A percentile compares a stretch with the other conserved stretches of the same genome.
Conservation (phyloP, 30 jellyfish, hydroid and myxozoan genomes). For the Aurelia aurita complex sp. Pacific region DNA sequence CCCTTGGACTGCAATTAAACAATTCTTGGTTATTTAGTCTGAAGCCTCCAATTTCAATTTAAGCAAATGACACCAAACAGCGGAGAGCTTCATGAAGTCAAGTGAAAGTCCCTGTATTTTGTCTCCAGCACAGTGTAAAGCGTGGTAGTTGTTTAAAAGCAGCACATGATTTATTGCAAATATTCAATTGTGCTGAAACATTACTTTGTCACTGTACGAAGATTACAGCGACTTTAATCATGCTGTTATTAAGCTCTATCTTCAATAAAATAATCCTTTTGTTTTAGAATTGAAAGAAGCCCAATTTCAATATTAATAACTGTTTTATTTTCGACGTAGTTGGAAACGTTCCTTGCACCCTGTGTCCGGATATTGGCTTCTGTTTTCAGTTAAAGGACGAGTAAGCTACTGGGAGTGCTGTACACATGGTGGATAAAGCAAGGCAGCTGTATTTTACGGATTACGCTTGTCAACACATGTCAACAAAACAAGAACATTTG, state of each 20-base stretch:
- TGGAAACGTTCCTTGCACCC: background rate
- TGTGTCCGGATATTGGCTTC: background rate
- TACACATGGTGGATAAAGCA: background rate
- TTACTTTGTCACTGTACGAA: background rate
- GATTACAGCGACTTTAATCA: constrained; percentile 24
- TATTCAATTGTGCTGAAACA: background rate
- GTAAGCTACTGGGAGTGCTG: background rate
- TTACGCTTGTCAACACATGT: too few species aligned
- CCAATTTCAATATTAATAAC: constrained; percentile 3
- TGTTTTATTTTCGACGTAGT: background rate
- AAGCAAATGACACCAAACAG: too few species aligned
- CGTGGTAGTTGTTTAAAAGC: background rate
- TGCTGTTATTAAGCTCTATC: constrained; percentile 44
- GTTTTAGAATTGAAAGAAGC: background rate
- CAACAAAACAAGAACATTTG: too few species aligned
- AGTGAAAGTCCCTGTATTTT: background rate
- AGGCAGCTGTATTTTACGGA: background rate
- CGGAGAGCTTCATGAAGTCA: background rate
- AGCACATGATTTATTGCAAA: constrained; percentile 39
- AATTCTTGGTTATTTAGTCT: too few species aligned
- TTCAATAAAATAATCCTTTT: constrained; percentile 29
- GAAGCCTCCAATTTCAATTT: too few species aligned
- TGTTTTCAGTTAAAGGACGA: background rate
- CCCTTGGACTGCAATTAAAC: too few species aligned
- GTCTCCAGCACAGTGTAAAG: constrained; percentile 1